Evolutionary conservation across 2,888 invertebrate genomes (phyloP).

Genomic region (Stenoptilia bipunctidactyla): DNA sequence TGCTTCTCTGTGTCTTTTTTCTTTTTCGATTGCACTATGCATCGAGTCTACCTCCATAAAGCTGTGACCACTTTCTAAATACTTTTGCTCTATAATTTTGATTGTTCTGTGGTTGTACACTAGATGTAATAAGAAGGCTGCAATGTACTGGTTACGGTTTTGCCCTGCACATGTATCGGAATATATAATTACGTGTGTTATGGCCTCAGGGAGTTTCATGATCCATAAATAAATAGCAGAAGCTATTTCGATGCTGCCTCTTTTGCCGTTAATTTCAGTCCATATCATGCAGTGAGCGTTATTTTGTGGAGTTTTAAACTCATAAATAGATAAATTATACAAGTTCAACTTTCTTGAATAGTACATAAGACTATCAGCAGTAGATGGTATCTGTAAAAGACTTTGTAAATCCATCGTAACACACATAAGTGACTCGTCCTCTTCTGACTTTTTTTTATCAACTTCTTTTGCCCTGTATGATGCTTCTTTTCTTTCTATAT

Average conservation of each 20-base stretch:
- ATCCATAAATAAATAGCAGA: not conserved
- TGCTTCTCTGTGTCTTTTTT: slow-evolving; percentile 6
- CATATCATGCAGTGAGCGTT: not conserved
- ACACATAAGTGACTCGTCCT: too few relatives aligned
- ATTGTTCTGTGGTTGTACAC: slow-evolving; percentile 5
- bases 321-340: not conserved
- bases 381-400: not conserved
- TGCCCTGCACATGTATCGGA: slow-evolving; percentile 8
- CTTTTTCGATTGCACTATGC: slow-evolving; percentile 9
- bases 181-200: slow-evolving; percentile 2
- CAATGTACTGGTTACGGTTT: slow-evolving; percentile 8
- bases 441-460: too few relatives aligned
- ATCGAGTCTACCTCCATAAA: slow-evolving; percentile 9
- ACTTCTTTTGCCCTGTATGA: too few relatives aligned
- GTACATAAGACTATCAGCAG: not conserved
- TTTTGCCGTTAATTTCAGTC: slow-evolving; percentile 1
- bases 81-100: slow-evolving; percentile 7
- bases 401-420: too few relatives aligned
- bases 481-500: too few relatives aligned
- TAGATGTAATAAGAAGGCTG: slow-evolving; percentile 7
- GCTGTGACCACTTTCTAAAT: slow-evolving; percentile 8
- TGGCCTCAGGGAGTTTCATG: not conserved
- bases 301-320: not conserved
- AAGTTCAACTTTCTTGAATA: not conserved
- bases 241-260: not conserved